Evolutionary conservation across 2,113 vertebrate genomes (phyloP).

Genomic region (Trichomycterus rosablanca): DNA sequence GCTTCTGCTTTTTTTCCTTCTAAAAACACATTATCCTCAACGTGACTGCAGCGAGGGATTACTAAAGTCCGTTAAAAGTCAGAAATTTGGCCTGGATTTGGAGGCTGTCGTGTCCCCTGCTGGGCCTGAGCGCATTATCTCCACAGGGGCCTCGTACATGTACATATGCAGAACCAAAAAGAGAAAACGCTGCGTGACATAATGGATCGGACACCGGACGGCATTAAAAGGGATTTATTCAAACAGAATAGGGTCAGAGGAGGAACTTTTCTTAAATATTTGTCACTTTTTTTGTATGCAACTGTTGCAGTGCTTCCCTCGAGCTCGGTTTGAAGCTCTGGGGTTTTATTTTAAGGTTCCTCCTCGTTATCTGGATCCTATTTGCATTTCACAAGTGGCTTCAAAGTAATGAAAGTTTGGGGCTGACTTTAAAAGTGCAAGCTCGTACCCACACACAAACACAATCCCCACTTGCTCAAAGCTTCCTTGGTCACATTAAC

Average conservation of each 20-base stretch:
- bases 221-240: slow-evolving; percentile 41
- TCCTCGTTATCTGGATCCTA: slow-evolving; percentile 5
- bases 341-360: slow-evolving; percentile 38
- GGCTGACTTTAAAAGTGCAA: slow-evolving; percentile 28
- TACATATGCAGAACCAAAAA: neutral
- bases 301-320: slow-evolving; percentile 9
- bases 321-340: neutral
- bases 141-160: slow-evolving; percentile 8
- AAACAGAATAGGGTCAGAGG: slow-evolving; percentile 36
- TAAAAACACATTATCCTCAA: neutral
- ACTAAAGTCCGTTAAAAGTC: neutral
- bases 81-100: slow-evolving; percentile 1
- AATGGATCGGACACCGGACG: slow-evolving; percentile 9
- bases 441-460: slow-evolving; percentile 12
- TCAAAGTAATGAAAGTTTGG: slow-evolving; percentile 19
- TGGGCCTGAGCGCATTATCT: neutral
- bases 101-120: slow-evolving; percentile 8
- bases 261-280: slow-evolving; percentile 21
- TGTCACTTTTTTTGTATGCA: slow-evolving; percentile 8
- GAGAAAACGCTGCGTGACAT: slow-evolving; percentile 1
- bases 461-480: neutral
- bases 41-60: neutral
- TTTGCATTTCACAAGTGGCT: slow-evolving; percentile 39
- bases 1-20: no score
- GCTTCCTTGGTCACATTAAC: neutral